Evolutionary conservation across 37 sponge, comb jelly and placozoan species (phyloP), one percentile per base, ranked within the genome.

Genomic region (Axinella damicornis): DNA sequence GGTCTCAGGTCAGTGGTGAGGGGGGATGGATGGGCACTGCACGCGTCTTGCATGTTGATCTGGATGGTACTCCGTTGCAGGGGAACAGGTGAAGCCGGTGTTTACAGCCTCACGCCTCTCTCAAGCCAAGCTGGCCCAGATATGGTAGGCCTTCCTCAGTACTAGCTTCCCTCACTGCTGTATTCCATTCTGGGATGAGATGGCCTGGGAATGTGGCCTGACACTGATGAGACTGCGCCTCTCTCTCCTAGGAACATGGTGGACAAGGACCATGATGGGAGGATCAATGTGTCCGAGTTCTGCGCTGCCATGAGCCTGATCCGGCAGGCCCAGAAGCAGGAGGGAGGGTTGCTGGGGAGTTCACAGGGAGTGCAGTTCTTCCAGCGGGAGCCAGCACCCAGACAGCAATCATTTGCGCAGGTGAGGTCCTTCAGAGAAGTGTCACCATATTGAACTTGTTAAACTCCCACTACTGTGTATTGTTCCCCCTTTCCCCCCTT

Each of bases 211-310:
- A 46, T 46, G 46, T 46, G 46, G 9, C 46, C 46, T n/a, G n/a
- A n/a, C n/a, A n/a, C n/a, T n/a, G n/a, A 46, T 9, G 9, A 12
- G 46, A 46, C 9, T 46, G 4, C 6, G 9, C 9, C 6, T 46
- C 9, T 46, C 4, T 46, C 46, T 46, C 6, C 18, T 62, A 90
- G 90, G 90, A 78, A 53, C 11, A 32, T 53, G 33, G 88, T 84
- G 46, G 92, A 92, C 40, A 53, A 41, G 30, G 87, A 92, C 69
- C 22, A 40, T 46, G 88, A 92, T 83, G 92, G 92, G 14, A 32
- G 53, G 38, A 87, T 92, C 58, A 87, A 92, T 63, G 20, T 76
- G 32, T 16, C 70, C 21, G 87, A 92, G 74, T 92, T 84, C 54
- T 75, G 83, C 38, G 54, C 69, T 11, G 92, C 92, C 38, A 78